Evolutionary conservation across 2,888 invertebrate genomes (phyloP), one percentile per base, ranked within the genome.

Genomic region (Perizoma flavofasciatum): DNA sequence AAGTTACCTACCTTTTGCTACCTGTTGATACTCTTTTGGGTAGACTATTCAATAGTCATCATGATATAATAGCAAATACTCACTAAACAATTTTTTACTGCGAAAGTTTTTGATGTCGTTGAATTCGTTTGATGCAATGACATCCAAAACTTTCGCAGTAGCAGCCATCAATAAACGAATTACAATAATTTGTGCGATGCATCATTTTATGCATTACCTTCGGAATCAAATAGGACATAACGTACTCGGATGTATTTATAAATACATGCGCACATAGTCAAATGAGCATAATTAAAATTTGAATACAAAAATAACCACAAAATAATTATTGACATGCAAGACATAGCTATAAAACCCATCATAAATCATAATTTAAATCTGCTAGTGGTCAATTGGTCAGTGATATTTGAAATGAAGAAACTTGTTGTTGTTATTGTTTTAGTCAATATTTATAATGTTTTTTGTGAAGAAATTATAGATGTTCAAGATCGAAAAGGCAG

Each of bases 401-500:
- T 53, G 58, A 44, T 53, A 53, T 59, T 44, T 6, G 40, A 59
- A 49, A 59, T 59, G 58, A 45, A 45, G 39, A 53, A 53, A 45
- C 44, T 49, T 22, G 10, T 40, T 44, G 47, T 49, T 10, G 9
- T 59, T 10, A 37, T 44, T 44, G 5, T 49, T 39, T 48, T 58
- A 33, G 11, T 53, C 34, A 40, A 40, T 39, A 44, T 43, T 33
- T 22, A 33, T 37, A 32, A 48, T 49, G 58, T 59, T 11, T 22
- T 49, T 34, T 5, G 58, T 44, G 11, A 37, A 37, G 44, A 34
- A 9, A 34, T 46, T 5, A 37, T 41, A 5, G 32, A 55, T 8
- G n/a, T 39, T 45, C 37, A 6, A 10, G 11, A 52, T 9, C 43
- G 32, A 8, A 58, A 39, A 48, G 37, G 32, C 35, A 47, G 6